Conservation (phyloP, 2,888 invertebrate species). For the Tethea ocularis region DNA sequence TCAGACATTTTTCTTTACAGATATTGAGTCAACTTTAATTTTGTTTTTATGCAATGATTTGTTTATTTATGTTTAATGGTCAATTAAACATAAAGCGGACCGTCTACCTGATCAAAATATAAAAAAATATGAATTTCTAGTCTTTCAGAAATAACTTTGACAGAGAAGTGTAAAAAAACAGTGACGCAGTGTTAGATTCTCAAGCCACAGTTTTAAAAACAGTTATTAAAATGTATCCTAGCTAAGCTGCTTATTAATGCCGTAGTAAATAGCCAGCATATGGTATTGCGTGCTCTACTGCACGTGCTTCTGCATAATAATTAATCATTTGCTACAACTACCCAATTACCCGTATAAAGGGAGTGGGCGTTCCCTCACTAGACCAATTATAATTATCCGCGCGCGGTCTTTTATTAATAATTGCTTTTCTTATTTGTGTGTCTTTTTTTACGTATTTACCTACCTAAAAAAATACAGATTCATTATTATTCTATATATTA, state of each 20-base stretch:
- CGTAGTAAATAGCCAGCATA: conserved; percentile 11
- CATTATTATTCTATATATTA: no score
- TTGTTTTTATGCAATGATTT: no score
- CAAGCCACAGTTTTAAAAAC: not conserved
- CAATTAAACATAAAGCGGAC: no score
- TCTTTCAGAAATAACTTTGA: no score
- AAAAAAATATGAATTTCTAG: no score
- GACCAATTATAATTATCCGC: conserved; percentile 16
- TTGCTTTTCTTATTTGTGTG: conserved; percentile 34
- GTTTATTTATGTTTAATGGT: no score
- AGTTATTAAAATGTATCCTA: conserved; percentile 12
- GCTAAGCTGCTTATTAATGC: conserved; percentile 14
- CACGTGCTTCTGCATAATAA: conserved; percentile 50
- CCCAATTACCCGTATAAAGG: conserved; percentile 49
- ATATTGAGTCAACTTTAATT: no score
- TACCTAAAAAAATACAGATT: no score
- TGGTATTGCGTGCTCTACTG: conserved; percentile 26
- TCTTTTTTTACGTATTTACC: no score
- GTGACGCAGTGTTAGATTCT: not conserved
- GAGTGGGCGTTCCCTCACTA: conserved; percentile 11
- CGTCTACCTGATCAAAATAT: no score
- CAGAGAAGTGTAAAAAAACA: not conserved
- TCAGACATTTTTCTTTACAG: no score
- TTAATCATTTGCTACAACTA: conserved; percentile 59
- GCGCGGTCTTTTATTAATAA: conserved; percentile 34